Conservation (phyloP, 2,888 invertebrate genomes). For the Papilio gigon region DNA sequence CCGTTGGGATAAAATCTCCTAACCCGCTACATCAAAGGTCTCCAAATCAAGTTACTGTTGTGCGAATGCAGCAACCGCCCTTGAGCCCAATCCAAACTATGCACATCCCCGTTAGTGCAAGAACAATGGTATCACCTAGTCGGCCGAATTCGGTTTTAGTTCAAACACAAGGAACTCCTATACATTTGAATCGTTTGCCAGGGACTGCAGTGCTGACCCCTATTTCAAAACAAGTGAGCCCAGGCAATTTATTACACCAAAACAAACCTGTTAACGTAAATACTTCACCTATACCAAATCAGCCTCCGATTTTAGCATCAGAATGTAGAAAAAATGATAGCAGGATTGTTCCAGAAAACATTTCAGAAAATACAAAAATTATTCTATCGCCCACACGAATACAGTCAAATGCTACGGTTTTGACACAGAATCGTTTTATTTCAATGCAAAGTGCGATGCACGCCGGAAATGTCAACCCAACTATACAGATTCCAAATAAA, state of each 20-base stretch:
- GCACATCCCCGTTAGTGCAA: constrained; percentile 68
- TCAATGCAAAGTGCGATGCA: constrained; percentile 74
- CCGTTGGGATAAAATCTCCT: constrained; percentile 67
- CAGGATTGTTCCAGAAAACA: constrained; percentile 56
- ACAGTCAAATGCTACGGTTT: constrained; percentile 69
- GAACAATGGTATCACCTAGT: constrained; percentile 74
- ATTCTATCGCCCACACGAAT: constrained; percentile 71
- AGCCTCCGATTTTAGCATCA: constrained; percentile 68
- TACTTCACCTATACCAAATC: constrained; percentile 59
- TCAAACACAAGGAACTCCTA: constrained; percentile 72
- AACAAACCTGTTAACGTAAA: constrained; percentile 62
- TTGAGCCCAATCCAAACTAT: constrained; percentile 74
- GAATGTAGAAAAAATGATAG: constrained; percentile 66
- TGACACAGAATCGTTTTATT: constrained; percentile 76
- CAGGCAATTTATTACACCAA: constrained; percentile 73
- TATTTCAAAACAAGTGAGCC: constrained; percentile 81
- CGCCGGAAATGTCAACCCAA: constrained; percentile 63
- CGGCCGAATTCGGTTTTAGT: constrained; percentile 76
- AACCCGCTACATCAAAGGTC: constrained; percentile 71
- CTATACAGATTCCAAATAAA: constrained; percentile 69
- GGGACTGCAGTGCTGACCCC: constrained; percentile 82
- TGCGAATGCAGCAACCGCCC: constrained; percentile 79
- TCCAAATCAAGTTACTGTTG: constrained; percentile 77
- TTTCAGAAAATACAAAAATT: constrained; percentile 68
- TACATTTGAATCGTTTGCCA: constrained; percentile 81